Conservation (phyloP, 2,888 invertebrate species). For the Brachyptera putata region DNA sequence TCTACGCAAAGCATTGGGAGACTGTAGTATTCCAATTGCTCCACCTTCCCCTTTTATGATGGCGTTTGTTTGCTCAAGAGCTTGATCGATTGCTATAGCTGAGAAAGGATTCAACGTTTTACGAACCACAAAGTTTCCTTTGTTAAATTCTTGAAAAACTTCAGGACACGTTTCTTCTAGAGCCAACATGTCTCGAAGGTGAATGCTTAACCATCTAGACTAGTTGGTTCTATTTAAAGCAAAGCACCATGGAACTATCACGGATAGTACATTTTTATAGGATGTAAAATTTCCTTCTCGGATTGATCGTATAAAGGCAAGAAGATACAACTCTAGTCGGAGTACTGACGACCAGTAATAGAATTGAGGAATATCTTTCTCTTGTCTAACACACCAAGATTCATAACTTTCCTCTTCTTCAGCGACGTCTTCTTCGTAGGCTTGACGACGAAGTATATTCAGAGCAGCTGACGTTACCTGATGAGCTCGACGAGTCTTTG, state of each 20-base stretch:
- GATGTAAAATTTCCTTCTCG: not conserved
- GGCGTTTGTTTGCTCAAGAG: constrained; percentile 15
- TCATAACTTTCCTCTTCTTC: not conserved
- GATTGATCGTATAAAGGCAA: not conserved
- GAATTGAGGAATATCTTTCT: not conserved
- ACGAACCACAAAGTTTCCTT: not conserved
- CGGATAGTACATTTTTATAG: not conserved
- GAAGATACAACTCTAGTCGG: not conserved
- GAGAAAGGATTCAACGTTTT: constrained; percentile 1
- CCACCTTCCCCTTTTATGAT: not conserved
- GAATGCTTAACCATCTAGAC: constrained; percentile 15
- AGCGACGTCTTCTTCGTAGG: not conserved
- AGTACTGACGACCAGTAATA: not conserved
- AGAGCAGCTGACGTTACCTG: not conserved
- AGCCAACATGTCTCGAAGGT: constrained; percentile 24
- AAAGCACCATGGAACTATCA: not conserved
- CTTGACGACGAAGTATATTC: not conserved
- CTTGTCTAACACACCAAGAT: not conserved
- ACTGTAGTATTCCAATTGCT: constrained; percentile 7
- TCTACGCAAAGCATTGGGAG: constrained; percentile 16
- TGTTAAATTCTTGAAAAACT: not conserved
- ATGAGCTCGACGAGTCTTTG: not conserved
- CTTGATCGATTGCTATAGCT: constrained; percentile 12
- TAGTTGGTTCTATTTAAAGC: not conserved
- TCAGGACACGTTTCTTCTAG: constrained; percentile 8